Percentiles rank a stretch among this genome's conserved stretches.
Conservation (phyloP, 2,797 vertebrate genomes). For the Lacerta agilis region DNA sequence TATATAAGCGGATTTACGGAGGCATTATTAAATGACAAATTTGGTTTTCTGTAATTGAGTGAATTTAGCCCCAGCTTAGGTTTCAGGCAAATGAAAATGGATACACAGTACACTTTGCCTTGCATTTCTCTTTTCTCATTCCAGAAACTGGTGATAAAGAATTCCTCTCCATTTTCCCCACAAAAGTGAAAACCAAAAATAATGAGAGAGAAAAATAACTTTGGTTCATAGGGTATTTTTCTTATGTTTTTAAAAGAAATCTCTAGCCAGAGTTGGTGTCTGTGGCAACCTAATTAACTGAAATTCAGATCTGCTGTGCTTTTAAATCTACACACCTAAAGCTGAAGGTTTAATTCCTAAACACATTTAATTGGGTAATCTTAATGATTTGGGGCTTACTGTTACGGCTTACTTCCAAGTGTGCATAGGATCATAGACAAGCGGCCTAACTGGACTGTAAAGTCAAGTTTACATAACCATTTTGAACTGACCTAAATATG, state of each 20-base stretch:
- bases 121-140: constrained; percentile 4
- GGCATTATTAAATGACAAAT: not conserved
- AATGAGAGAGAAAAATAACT: constrained; percentile 44
- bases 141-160: constrained; percentile 30
- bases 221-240: constrained; percentile 51
- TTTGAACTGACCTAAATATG: not conserved
- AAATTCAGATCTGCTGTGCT: constrained; percentile 44
- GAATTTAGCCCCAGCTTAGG: not conserved
- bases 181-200: constrained; percentile 36
- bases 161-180: not conserved
- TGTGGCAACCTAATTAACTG: constrained; percentile 42
- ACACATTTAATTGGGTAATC: not conserved
- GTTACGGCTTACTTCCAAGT: constrained; percentile 4
- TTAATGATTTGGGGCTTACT: constrained; percentile 6
- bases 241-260: constrained; percentile 28
- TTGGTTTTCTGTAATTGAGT: not conserved
- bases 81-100: not conserved
- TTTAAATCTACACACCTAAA: constrained; percentile 42
- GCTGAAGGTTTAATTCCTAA: constrained; percentile 36
- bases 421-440: not conserved
- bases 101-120: not conserved
- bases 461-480: constrained; percentile 35
- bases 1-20: not conserved
- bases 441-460: not conserved
- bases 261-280: constrained; percentile 27